Conservation (phyloP, 2,797 vertebrate genomes). For the Xenops minutus region DNA sequence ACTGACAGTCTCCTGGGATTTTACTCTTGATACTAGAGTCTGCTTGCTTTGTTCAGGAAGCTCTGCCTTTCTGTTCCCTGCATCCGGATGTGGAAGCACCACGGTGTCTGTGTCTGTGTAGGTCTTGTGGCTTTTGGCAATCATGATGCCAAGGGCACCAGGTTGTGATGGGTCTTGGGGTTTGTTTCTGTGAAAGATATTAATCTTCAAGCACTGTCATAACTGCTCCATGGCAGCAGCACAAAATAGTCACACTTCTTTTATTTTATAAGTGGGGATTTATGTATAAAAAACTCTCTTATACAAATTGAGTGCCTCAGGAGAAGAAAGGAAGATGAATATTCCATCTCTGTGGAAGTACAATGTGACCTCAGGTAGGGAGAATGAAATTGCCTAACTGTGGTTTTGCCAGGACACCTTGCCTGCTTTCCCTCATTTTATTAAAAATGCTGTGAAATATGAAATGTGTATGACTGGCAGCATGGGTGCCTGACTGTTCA, state of each 20-base stretch:
- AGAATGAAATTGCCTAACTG: not conserved
- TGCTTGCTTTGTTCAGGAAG: not conserved
- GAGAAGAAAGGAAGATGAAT: not conserved
- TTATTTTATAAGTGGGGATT: not conserved
- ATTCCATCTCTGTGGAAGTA: not conserved
- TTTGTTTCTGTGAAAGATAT: not conserved
- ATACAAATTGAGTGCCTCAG: not conserved
- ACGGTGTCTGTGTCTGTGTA: not conserved
- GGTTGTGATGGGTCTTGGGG: not conserved
- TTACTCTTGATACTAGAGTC: not conserved
- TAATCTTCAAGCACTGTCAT: not conserved
- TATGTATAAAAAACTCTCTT: not conserved
- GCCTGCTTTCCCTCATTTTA: not conserved
- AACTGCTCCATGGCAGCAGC: not conserved
- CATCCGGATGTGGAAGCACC: fast-evolving
- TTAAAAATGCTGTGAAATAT: not conserved
- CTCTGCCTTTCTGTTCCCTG: not conserved
- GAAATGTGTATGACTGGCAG: not conserved
- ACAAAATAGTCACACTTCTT: not conserved
- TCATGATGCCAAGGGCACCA: not conserved
- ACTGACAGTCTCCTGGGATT: not conserved
- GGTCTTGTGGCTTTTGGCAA: not conserved
- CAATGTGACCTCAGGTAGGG: not conserved
- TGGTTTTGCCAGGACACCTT: not conserved
- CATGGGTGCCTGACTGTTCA: not conserved